phyloP scores from a whole-genome alignment of 2,888 invertebrate genomes.

The Exephanes ischioxanthus region DNA sequence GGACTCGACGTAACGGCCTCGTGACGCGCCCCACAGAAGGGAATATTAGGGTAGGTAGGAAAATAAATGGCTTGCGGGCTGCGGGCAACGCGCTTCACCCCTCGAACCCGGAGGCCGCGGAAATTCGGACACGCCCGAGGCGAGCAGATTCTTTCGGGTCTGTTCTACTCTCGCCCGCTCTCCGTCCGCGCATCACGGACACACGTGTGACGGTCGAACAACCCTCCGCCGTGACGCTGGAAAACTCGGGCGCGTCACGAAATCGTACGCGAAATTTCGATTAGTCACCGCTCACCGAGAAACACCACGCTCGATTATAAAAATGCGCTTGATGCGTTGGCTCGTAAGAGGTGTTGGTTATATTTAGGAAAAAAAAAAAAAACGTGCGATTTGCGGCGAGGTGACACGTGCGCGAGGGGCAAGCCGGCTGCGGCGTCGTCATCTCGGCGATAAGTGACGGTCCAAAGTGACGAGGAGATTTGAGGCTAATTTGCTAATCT shows the following conservation, averaged over 20 bases:
- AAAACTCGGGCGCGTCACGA: conserved; percentile 6
- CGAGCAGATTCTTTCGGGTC: conserved; percentile 4
- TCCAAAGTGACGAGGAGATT: neutral
- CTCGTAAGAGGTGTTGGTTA: neutral
- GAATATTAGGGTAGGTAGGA: conserved; percentile 68
- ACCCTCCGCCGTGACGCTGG: conserved; percentile 48
- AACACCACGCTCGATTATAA: conserved; percentile 63
- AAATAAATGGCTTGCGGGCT: conserved; percentile 67
- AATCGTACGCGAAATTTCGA: conserved; percentile 68
- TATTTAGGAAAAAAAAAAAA: neutral
- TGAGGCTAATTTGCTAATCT: neutral
- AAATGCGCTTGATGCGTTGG: conserved; percentile 52
- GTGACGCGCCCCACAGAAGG: conserved; percentile 38
- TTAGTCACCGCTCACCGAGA: conserved; percentile 63
- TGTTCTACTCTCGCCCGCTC: neutral
- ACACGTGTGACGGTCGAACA: conserved; percentile 42
- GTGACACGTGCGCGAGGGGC: conserved; percentile 5
- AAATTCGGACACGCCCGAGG: conserved; percentile 55
- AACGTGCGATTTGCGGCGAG: neutral
- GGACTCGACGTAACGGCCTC: conserved; percentile 31
- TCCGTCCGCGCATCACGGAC: conserved; percentile 17
- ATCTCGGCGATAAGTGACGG: neutral
- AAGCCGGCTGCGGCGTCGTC: neutral
- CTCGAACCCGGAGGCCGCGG: conserved; percentile 32
- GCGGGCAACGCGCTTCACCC: conserved; percentile 52